Base-by-base conservation (phyloP, 37 sponge, comb jelly and placozoan genomes). In the Geodia barretti region DNA sequence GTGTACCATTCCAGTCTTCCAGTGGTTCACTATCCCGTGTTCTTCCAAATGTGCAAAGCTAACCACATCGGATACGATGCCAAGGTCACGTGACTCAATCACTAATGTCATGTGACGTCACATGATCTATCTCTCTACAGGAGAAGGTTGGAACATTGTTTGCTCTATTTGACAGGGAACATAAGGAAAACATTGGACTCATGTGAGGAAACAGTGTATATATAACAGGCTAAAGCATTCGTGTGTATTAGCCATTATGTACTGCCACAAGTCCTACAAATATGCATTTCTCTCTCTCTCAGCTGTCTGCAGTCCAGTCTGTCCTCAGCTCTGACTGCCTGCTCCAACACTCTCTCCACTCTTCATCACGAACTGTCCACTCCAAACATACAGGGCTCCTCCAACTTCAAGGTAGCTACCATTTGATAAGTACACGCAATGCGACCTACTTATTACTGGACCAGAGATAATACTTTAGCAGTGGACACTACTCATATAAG, bases 1-100 rank as follows among this genome's bases (percentile, higher is more conserved):
- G 86, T 98, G 35, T 63, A 68, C 63, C 96, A 98, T 84, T 78
- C 87, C 80, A 96, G 94, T 76, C 80, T 98, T 28, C 70, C 91
- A 23, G 39, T 96, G 11, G 64, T 96, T 24, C 93, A 94, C 58
- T 90, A 88, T 83, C 60, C 70, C 37, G 93, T 98, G 23, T 93
- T 98, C 87, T 96, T 98, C 76, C 94, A 92, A 75, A 89, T 98
- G 87, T 98, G 96, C 87, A 87, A 88, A 60, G 97, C 97, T 62
- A 94, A 98, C 64, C 83, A 77, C 64, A 96, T 98, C 72, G 97
- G 93, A 9, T 97, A 87, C 68, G 80, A 97, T 59, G 35, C 81
- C 24, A 79, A 92, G 89, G 93, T 92, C 30, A 74, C 54, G 11
- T 47, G n/a, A n/a, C n/a, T n/a, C n/a, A n/a, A n/a, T n/a, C n/a